phyloP scores from a whole-genome alignment of 2,888 invertebrate species.

The Caenorhabditis angaria region DNA sequence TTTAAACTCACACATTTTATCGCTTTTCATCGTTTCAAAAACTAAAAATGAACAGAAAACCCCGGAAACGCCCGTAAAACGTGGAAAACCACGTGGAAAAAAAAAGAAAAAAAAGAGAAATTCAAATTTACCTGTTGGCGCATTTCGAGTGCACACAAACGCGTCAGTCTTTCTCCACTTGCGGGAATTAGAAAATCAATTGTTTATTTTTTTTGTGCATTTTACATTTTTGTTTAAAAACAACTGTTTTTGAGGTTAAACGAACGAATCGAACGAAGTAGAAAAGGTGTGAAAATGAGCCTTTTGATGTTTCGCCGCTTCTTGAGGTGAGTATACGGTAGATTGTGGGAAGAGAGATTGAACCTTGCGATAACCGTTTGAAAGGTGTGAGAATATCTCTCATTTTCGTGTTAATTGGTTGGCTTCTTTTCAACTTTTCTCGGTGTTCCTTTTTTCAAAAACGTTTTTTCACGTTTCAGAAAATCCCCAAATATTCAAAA shows the following conservation, averaged over 20 bases:
- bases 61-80: neutral
- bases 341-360: neutral
- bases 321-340: neutral
- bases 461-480: no score
- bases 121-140: constrained; percentile 1
- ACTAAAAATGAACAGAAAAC: neutral
- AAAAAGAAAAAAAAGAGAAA: neutral
- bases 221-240: neutral
- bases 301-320: neutral
- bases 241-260: constrained; percentile 2
- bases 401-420: neutral
- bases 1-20: neutral
- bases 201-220: neutral
- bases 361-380: neutral
- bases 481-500: neutral
- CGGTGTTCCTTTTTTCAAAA: no score
- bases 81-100: neutral
- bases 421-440: no score
- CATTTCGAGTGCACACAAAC: neutral
- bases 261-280: no score
- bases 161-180: neutral
- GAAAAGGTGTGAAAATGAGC: neutral
- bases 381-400: constrained; percentile 4
- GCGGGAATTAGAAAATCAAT: neutral
- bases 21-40: neutral